These are phyloP conservation scores for Diabrotica balteata DNA, from an alignment of 2,888 invertebrate genomes.

Conservation along the genomic window DNA sequence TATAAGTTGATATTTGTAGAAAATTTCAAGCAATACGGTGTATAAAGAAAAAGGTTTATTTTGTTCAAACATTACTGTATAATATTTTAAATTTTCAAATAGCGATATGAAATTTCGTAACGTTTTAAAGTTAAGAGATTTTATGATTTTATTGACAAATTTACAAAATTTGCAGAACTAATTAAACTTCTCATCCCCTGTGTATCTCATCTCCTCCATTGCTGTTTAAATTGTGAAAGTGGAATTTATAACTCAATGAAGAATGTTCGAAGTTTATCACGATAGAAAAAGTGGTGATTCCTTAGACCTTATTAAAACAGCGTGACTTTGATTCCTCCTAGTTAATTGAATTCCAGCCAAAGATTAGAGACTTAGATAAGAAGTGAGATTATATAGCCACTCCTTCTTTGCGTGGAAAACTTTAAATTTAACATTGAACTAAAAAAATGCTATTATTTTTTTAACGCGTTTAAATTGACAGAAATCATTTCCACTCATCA, in stretches of 20 bases:
- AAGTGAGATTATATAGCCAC: background rate
- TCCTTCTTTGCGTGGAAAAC: background rate
- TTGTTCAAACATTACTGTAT: too few relatives aligned
- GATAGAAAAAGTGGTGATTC: background rate
- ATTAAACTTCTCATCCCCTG: too few relatives aligned
- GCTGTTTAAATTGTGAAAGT: background rate
- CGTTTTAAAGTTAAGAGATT: too few relatives aligned
- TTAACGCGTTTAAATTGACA: background rate
- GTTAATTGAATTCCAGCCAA: constrained; percentile 3
- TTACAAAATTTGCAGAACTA: too few relatives aligned
- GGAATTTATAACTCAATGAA: background rate
- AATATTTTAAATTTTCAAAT: too few relatives aligned
- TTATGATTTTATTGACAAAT: too few relatives aligned
- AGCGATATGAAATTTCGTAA: too few relatives aligned
- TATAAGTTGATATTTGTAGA: too few relatives aligned
- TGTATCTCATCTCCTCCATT: too few relatives aligned
- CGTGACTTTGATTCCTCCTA: constrained; percentile 1
- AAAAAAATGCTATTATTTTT: background rate
- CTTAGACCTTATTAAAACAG: background rate
- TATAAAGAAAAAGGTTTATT: too few relatives aligned
- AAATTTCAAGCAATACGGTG: too few relatives aligned
- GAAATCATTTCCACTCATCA: background rate
- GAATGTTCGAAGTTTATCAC: constrained; percentile 3
- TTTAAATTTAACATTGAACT: background rate
- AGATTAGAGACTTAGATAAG: constrained; percentile 5